Conservation (phyloP, 2,797 vertebrate genomes). For the Sebastes oblongus region DNA sequence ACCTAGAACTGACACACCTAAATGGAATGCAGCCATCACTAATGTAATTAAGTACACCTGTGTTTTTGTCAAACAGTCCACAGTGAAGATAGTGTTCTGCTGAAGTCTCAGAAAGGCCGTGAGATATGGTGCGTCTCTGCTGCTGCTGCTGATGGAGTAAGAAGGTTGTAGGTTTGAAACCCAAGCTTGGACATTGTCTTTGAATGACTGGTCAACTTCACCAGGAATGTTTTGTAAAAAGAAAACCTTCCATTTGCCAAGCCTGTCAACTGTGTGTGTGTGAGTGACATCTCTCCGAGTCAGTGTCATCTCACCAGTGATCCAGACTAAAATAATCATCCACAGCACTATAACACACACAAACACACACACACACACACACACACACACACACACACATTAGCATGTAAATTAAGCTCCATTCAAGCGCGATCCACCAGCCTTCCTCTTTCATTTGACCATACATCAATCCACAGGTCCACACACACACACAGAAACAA, state of each 20-base stretch:
- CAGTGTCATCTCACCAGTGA: slow-evolving; percentile 47
- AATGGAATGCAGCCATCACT: background rate
- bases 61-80: background rate
- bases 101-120: background rate
- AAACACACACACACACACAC: slow-evolving; percentile 7
- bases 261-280: slow-evolving; percentile 13
- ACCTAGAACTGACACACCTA: background rate
- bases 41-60: background rate
- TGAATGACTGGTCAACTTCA: background rate
- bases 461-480: slow-evolving; percentile 21
- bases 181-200: background rate
- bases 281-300: slow-evolving; percentile 25
- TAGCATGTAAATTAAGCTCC: slow-evolving; percentile 43
- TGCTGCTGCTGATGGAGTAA: background rate
- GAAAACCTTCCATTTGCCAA: background rate
- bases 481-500: slow-evolving; percentile 17
- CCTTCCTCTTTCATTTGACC: slow-evolving; percentile 36
- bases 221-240: background rate
- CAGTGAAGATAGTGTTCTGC: background rate
- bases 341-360: slow-evolving; percentile 4
- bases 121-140: background rate
- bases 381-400: slow-evolving; percentile 14
- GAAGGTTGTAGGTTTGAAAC: background rate
- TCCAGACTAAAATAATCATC: slow-evolving; percentile 49
- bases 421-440: slow-evolving; percentile 23